Evolutionary conservation across 2,797 vertebrate genomes (phyloP).

Genomic region (Buceros bicornis): DNA sequence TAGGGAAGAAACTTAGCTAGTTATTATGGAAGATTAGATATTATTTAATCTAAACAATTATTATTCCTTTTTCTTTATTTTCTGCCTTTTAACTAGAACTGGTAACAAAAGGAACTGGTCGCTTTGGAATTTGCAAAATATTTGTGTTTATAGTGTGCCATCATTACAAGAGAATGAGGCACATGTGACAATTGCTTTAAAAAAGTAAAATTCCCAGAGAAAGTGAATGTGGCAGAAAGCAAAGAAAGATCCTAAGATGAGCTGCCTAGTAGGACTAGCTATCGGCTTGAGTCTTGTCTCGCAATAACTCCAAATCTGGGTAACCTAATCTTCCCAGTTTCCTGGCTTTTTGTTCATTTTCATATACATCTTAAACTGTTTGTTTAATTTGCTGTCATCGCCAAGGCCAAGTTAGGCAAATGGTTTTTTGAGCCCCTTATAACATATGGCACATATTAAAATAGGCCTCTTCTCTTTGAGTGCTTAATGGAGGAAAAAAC

Average conservation of each 20-base stretch:
- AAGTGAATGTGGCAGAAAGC: neutral
- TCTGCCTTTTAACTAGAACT: neutral
- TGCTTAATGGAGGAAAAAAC: neutral
- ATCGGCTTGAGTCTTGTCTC: neutral
- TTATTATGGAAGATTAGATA: neutral
- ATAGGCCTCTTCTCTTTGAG: neutral
- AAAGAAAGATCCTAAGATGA: neutral
- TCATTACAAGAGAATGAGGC: neutral
- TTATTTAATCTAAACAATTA: neutral
- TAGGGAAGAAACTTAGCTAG: neutral
- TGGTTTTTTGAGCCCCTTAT: neutral
- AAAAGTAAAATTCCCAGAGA: neutral
- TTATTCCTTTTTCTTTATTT: neutral
- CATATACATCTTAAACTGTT: neutral
- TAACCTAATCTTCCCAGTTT: neutral
- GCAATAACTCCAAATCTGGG: neutral
- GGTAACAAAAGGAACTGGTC: neutral
- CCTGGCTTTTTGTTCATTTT: neutral
- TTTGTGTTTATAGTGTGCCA: neutral
- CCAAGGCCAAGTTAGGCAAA: neutral
- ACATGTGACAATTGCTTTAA: neutral
- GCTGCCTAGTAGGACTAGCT: neutral
- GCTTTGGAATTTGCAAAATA: neutral
- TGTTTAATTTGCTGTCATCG: neutral
- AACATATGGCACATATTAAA: neutral